A percentile compares a stretch with the other conserved stretches of the same genome.
Conservation (phyloP, 2,888 invertebrate species). For the Athetis lepigone region DNA sequence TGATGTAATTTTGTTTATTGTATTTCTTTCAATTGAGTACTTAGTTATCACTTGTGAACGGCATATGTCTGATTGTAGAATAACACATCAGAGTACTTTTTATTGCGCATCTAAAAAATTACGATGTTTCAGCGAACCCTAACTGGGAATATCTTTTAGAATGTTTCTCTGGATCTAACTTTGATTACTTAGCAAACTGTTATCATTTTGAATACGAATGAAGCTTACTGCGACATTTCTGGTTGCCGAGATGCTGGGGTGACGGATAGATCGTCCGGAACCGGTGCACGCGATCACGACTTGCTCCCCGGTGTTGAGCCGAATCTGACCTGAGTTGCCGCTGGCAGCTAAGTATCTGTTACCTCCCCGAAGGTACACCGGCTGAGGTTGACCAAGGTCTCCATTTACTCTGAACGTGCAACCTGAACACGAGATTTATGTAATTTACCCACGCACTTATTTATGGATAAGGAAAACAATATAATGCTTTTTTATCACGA, state of each 20-base stretch:
- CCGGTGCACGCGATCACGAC: constrained; percentile 81
- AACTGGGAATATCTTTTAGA: neutral
- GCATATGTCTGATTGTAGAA: neutral
- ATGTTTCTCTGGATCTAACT: neutral
- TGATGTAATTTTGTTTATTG: neutral
- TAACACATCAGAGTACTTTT: neutral
- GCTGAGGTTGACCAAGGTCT: constrained; percentile 90
- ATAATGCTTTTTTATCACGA: neutral
- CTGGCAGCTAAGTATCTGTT: constrained; percentile 75
- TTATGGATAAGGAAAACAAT: neutral
- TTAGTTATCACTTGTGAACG: neutral
- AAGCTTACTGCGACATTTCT: constrained; percentile 35
- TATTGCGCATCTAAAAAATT: neutral
- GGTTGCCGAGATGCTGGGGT: constrained; percentile 73
- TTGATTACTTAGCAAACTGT: neutral
- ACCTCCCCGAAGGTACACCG: constrained; percentile 88
- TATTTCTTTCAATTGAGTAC: neutral
- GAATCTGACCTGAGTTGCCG: constrained; percentile 79
- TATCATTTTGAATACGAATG: neutral
- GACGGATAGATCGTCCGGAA: constrained; percentile 73
- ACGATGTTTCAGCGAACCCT: too few relatives aligned
- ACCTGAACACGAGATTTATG: constrained; percentile 64
- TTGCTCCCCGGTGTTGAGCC: constrained; percentile 74
- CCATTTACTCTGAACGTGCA: constrained; percentile 87
- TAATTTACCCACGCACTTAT: neutral